A percentile compares a stretch with the other conserved stretches of the same genome.
phyloP scores from a whole-genome alignment of 2,113 vertebrate species.

The Rhineura floridana region DNA sequence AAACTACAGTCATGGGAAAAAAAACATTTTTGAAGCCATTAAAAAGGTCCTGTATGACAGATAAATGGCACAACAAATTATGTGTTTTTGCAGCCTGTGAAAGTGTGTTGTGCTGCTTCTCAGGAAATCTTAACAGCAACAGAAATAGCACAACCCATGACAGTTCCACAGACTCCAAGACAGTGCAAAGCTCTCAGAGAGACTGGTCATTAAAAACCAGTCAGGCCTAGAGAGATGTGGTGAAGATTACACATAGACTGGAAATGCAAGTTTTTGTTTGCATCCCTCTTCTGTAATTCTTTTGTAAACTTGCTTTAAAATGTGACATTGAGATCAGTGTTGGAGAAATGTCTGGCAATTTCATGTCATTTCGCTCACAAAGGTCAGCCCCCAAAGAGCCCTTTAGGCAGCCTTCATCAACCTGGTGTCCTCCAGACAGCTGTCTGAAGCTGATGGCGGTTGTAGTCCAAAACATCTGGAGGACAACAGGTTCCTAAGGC shows the following conservation, averaged over 20 bases:
- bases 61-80: conserved; percentile 67
- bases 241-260: background rate
- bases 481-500: background rate
- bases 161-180: background rate
- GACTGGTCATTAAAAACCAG: background rate
- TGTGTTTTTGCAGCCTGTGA: conserved; percentile 47
- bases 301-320: background rate
- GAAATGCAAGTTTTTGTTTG: background rate
- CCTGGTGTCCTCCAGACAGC: too few species aligned
- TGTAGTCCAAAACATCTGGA: too few species aligned
- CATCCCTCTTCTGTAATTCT: background rate
- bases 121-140: conserved; percentile 45
- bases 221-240: background rate
- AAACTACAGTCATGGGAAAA: conserved; percentile 71
- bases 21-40: conserved; percentile 37
- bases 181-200: conserved; percentile 6
- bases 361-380: background rate
- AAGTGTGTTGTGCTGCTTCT: conserved; percentile 58
- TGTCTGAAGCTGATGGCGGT: too few species aligned
- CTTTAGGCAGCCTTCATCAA: too few species aligned
- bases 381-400: background rate
- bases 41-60: conserved; percentile 61
- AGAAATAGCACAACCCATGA: background rate
- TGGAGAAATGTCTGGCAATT: background rate
- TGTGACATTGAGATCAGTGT: background rate